Percentiles rank a stretch among this genome's conserved stretches.
phyloP scores from a whole-genome alignment of 2,888 invertebrate species.

The Glaucopsyche alexis region DNA sequence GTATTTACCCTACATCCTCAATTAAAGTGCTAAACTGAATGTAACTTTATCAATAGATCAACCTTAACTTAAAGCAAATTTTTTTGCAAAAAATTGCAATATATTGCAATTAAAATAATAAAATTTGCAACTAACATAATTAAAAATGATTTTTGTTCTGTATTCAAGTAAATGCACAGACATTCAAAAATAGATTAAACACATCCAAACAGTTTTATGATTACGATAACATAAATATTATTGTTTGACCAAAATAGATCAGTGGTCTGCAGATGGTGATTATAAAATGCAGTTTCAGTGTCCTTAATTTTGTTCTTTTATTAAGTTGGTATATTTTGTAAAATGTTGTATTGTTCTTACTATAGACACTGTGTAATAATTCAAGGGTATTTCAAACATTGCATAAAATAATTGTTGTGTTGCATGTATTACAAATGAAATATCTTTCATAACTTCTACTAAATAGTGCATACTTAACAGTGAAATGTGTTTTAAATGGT shows the following conservation, averaged over 20 bases:
- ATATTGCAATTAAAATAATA: too few species aligned
- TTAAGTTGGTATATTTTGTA: constrained; percentile 12
- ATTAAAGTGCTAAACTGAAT: too few species aligned
- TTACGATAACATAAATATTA: constrained; percentile 29
- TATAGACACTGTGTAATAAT: background rate
- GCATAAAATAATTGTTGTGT: constrained; percentile 16
- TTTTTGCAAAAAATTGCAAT: too few species aligned
- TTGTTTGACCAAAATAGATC: constrained; percentile 27
- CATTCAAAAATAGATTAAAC: background rate
- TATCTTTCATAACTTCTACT: constrained; percentile 7
- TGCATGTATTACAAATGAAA: constrained; percentile 20
- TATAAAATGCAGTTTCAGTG: background rate
- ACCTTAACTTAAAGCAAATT: too few species aligned
- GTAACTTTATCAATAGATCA: too few species aligned
- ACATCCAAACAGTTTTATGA: constrained; percentile 6
- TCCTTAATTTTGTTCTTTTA: background rate
- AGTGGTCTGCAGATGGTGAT: background rate
- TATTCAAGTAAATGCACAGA: background rate
- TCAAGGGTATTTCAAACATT: constrained; percentile 8
- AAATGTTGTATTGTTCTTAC: constrained; percentile 29
- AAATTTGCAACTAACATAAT: too few species aligned
- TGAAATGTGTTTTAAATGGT: constrained; percentile 26
- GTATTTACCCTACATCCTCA: too few species aligned
- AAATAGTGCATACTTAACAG: background rate
- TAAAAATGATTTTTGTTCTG: background rate